Conservation (phyloP, 2,888 invertebrate genomes). For the Acleris holmiana region DNA sequence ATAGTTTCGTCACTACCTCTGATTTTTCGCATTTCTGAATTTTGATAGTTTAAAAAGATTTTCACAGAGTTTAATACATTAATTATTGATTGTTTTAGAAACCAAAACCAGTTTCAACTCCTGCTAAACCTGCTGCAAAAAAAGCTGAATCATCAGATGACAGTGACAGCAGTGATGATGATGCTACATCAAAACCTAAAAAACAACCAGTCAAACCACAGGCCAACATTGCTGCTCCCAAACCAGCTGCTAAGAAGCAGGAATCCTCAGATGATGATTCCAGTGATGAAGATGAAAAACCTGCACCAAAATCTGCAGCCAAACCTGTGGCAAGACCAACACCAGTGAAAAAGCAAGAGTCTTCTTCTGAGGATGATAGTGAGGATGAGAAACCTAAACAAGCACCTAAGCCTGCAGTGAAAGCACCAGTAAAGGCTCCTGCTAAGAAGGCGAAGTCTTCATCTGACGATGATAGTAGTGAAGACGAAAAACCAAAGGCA, state of each 20-base stretch:
- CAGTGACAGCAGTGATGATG: slow-evolving; percentile 63
- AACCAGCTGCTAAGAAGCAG: slow-evolving; percentile 45
- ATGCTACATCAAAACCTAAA: slow-evolving; percentile 54
- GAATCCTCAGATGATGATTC: slow-evolving; percentile 51
- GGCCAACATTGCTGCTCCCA: slow-evolving; percentile 42
- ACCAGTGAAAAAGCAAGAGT: slow-evolving; percentile 50
- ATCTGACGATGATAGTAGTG: slow-evolving; percentile 55
- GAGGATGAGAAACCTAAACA: slow-evolving; percentile 42
- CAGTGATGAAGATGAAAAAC: slow-evolving; percentile 44
- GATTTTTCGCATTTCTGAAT: slow-evolving; percentile 38
- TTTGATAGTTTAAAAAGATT: too few species aligned
- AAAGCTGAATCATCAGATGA: slow-evolving; percentile 66
- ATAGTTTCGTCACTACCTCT: slow-evolving; percentile 77
- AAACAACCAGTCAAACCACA: slow-evolving; percentile 53
- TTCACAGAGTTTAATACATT: neutral
- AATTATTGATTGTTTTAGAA: slow-evolving; percentile 38
- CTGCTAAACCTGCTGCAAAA: slow-evolving; percentile 52
- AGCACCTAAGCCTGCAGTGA: slow-evolving; percentile 23
- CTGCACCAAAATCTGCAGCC: slow-evolving; percentile 34
- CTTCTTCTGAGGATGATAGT: slow-evolving; percentile 58
- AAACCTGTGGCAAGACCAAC: slow-evolving; percentile 49
- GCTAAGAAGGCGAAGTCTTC: slow-evolving; percentile 43
- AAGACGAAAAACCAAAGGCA: slow-evolving; percentile 47
- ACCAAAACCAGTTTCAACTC: slow-evolving; percentile 53
- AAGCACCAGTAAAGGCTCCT: slow-evolving; percentile 21